Evolutionary conservation across 2,113 vertebrate species (phyloP), one percentile per base, ranked within the genome.

Genomic region (Amphiprion percula): DNA sequence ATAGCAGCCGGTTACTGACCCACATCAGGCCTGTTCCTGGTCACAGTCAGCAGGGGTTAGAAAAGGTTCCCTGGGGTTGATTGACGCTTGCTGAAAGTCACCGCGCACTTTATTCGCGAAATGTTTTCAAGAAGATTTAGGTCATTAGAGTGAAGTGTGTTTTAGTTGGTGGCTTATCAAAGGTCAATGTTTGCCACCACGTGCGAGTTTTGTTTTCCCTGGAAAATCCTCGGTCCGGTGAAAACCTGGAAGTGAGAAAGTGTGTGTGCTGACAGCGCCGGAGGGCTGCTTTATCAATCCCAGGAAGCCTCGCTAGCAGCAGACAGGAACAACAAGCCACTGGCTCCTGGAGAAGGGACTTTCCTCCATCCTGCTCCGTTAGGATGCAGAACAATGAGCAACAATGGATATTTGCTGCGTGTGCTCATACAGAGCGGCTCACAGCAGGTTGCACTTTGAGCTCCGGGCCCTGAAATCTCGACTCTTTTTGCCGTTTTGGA

Each of bases 281-380:
- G 49, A 4, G 49, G 84, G 76, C 41, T 50, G 50, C 80, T 87
- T 88, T 86, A 90, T 94, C 77, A 91, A 90, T 93, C 90, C 83
- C 89, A 92, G 94, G 92, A 94, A 93, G 87, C 87, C 77, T 90
- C 76, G 79, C 87, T 89, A 79, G 86, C 66, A 71, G 78, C 76
- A 85, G 83, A 82, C 86, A 87, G 89, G 88, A 92, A 92, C 86
- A 90, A 85, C 69, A 78, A 37, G 87, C 82, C 69, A 61, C 72
- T 91, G 88, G 89, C 89, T 80, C 64, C 4, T 19, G 83, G 83
- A 71, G 68, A 77, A 76, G 95, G 94, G 93, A 93, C 93, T 95
- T 95, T 95, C 92, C 94, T 91, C 78, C 86, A 63, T 81, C 84
- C 78, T 87, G 77, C 79, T 69, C 79, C 8, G 75, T 75, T 82